Conservation (phyloP, 2,797 vertebrate genomes). For the Cottoperca gobio region DNA sequence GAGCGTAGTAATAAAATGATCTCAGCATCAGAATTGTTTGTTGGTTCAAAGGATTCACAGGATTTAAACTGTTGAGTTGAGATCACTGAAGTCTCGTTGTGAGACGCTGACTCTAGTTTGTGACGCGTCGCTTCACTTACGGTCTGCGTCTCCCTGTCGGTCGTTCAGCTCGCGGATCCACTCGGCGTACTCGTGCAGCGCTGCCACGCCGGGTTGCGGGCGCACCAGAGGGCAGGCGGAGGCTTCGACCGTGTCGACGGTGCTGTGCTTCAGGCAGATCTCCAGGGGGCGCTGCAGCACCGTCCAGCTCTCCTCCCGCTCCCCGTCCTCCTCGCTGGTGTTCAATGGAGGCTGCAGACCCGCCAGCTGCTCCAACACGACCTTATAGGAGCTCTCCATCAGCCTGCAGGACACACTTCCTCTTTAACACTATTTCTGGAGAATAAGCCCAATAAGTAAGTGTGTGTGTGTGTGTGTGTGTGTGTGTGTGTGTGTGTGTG, state of each 20-base stretch:
- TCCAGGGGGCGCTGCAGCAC: conserved; percentile 89
- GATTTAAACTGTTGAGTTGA: too few species aligned
- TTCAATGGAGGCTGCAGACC: conserved; percentile 75
- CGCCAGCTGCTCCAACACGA: conserved; percentile 89
- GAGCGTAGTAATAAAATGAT: too few species aligned
- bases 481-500: not conserved
- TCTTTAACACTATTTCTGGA: too few species aligned
- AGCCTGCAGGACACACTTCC: conserved; percentile 81
- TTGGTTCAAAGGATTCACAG: too few species aligned
- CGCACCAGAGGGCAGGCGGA: conserved; percentile 86
- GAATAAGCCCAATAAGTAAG: too few species aligned
- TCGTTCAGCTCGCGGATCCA: conserved; percentile 85
- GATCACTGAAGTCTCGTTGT: too few species aligned
- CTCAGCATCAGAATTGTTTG: too few species aligned
- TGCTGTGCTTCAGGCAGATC: conserved; percentile 92
- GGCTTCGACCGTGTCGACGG: conserved; percentile 79
- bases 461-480: too few species aligned
- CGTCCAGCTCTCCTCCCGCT: conserved; percentile 69
- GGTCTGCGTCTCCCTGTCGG: conserved; percentile 67
- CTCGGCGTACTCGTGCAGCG: conserved; percentile 91
- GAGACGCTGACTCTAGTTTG: too few species aligned
- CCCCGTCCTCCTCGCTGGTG: conserved; percentile 34
- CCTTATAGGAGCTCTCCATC: conserved; percentile 90
- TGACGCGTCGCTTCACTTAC: conserved; percentile 68
- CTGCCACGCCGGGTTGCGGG: conserved; percentile 87